Base-by-base conservation (phyloP, 2,888 invertebrate species). In the Sinelater perroti region DNA sequence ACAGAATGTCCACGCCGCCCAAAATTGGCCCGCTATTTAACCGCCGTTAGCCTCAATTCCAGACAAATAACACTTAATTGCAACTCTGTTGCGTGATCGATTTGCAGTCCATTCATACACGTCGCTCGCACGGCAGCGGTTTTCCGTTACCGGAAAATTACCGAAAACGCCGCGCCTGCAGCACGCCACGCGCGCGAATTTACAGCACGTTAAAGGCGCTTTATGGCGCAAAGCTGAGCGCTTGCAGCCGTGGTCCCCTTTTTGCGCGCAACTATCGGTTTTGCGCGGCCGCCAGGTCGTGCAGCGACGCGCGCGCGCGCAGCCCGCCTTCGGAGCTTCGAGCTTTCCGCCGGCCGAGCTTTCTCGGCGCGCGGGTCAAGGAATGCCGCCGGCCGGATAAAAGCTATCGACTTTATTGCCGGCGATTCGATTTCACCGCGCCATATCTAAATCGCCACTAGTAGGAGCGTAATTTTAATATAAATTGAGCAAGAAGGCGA, bases 21-120 rank as follows among this genome's bases (percentile, higher is more conserved):
- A 40, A 40, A 40, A 40, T 20, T 40, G 40, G 24, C 40, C 24
- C n/a, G 21, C 24, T 40, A 40, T 40, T 40, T 40, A 40, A 40
- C 24, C 24, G 24, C 18, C 40, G 24, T 40, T 40, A 40, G 18
- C 40, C 40, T 40, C 40, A 24, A 40, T 40, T 26, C 14, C 40
- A 40, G 24, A 24, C 16, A 40, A 40, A 24, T 40, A 40, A 21
- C 24, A 40, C 7, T 40, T 21, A 40, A 24, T 24, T 40, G 21
- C 38, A 21, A n/a, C 38, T 2, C 11, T 38, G 18, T 38, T 38
- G 20, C 21, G 38, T 21, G 14, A 40, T 40, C 24, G 24, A 24
- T 24, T 40, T 40, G 14, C 4, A 24, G 13, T 40, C 24, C 24
- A 40, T 40, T 21, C 7, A 38, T 26, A 8, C 2, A 3, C 13